Conservation (phyloP, 2,888 invertebrate genomes). For the Heliconius ethilla region DNA sequence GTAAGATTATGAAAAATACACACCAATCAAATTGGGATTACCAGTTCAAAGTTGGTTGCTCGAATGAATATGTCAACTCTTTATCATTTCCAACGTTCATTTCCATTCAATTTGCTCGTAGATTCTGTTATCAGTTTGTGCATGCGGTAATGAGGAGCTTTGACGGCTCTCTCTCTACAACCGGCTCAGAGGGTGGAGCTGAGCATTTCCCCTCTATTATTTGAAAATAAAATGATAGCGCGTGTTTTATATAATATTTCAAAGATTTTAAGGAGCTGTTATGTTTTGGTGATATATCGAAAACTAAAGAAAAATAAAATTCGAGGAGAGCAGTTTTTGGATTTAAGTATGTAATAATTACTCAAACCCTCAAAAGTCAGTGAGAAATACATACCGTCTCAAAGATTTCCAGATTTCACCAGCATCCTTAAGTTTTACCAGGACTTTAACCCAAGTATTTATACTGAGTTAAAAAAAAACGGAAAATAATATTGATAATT, state of each 20-base stretch:
- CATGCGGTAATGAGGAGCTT: neutral
- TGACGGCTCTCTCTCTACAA: neutral
- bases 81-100: neutral
- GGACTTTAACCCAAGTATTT: neutral
- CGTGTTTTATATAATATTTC: too few relatives aligned
- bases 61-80: conserved; percentile 3
- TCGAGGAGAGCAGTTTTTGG: too few relatives aligned
- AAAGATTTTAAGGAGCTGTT: too few relatives aligned
- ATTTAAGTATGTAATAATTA: too few relatives aligned
- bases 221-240: too few relatives aligned
- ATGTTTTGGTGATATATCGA: too few relatives aligned
- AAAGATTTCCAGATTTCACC: neutral
- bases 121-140: conserved; percentile 5
- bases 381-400: too few relatives aligned
- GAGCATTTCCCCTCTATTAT: too few relatives aligned
- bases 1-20: neutral
- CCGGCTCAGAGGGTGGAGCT: neutral
- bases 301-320: too few relatives aligned
- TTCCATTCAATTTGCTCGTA: neutral
- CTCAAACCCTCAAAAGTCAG: too few relatives aligned
- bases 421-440: neutral
- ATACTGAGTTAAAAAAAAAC: neutral
- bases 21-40: conserved; percentile 11
- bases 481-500: neutral
- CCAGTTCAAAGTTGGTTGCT: neutral